Evolutionary conservation across 2,888 invertebrate genomes (phyloP).

Genomic region (Aleiodes testaceus): DNA sequence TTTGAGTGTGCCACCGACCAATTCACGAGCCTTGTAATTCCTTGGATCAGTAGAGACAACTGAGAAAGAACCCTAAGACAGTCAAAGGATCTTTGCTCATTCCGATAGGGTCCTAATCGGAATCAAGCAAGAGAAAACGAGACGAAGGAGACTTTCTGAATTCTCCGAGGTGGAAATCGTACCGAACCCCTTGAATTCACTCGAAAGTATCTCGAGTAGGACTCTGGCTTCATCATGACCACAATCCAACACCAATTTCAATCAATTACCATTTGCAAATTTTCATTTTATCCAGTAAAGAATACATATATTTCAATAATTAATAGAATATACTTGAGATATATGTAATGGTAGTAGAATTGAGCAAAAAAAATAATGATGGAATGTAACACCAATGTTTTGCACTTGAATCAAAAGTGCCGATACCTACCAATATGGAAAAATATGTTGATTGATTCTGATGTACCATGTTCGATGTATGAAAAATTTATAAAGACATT

Average conservation of each 20-base stretch:
- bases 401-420: slow-evolving; percentile 18
- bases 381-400: slow-evolving; percentile 40
- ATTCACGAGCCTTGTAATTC: slow-evolving; percentile 48
- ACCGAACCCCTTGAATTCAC: slow-evolving; percentile 16
- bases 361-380: slow-evolving; percentile 11
- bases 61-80: slow-evolving; percentile 39
- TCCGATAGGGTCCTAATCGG: slow-evolving; percentile 47
- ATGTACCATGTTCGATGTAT: slow-evolving; percentile 26
- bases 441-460: slow-evolving; percentile 43
- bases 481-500: slow-evolving; percentile 22
- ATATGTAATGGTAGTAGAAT: slow-evolving; percentile 23
- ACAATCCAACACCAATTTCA: neutral
- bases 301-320: too few species aligned
- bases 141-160: slow-evolving; percentile 32
- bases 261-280: too few species aligned
- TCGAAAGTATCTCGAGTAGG: neutral
- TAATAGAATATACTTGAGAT: neutral
- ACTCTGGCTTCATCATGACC: neutral
- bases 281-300: too few species aligned
- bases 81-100: slow-evolving; percentile 53
- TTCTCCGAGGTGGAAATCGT: slow-evolving; percentile 32
- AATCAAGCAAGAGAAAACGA: slow-evolving; percentile 32
- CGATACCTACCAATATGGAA: slow-evolving; percentile 39
- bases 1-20: slow-evolving; percentile 31
- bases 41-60: slow-evolving; percentile 39